phyloP scores from a whole-genome alignment of 2,797 vertebrate species.

The Salmo trutta region DNA sequence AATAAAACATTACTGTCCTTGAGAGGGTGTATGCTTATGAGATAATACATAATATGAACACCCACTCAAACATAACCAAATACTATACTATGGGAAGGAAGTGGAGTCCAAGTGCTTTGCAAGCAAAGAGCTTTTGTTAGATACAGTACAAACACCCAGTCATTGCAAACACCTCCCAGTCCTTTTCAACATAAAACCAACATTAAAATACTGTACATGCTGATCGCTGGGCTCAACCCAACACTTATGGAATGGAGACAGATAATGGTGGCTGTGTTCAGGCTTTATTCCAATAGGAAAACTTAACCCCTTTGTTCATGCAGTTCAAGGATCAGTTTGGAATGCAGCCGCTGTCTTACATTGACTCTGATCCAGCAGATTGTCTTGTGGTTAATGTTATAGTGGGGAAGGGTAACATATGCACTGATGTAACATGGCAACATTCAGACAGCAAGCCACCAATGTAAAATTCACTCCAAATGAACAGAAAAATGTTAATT shows the following conservation, averaged over 20 bases:
- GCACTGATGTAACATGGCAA: background rate
- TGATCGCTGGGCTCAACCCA: slow-evolving; percentile 59
- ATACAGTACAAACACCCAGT: background rate
- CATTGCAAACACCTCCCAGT: slow-evolving; percentile 11
- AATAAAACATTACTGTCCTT: background rate
- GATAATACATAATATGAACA: slow-evolving; percentile 11
- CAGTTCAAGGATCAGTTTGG: background rate
- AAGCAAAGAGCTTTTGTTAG: slow-evolving; percentile 21
- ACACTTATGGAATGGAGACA: slow-evolving; percentile 4
- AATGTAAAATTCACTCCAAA: background rate
- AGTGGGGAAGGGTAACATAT: background rate
- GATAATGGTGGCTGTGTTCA: slow-evolving; percentile 17
- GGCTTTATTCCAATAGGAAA: slow-evolving; percentile 1
- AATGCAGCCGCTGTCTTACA: background rate
- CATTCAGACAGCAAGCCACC: background rate
- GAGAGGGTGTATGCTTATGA: background rate
- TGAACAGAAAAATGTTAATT: background rate
- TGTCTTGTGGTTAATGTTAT: slow-evolving; percentile 24
- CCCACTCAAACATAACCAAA: slow-evolving; percentile 29
- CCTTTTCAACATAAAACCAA: slow-evolving; percentile 42
- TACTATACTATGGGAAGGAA: slow-evolving; percentile 11
- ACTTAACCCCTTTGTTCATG: background rate
- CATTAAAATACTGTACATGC: slow-evolving; percentile 43
- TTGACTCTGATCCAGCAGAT: slow-evolving; percentile 74
- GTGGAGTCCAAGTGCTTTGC: slow-evolving; percentile 30